Percentiles rank a stretch among this genome's conserved stretches.
phyloP scores from a whole-genome alignment of 1,140 invertebrate species.

The Aphaenogaster rudis region DNA sequence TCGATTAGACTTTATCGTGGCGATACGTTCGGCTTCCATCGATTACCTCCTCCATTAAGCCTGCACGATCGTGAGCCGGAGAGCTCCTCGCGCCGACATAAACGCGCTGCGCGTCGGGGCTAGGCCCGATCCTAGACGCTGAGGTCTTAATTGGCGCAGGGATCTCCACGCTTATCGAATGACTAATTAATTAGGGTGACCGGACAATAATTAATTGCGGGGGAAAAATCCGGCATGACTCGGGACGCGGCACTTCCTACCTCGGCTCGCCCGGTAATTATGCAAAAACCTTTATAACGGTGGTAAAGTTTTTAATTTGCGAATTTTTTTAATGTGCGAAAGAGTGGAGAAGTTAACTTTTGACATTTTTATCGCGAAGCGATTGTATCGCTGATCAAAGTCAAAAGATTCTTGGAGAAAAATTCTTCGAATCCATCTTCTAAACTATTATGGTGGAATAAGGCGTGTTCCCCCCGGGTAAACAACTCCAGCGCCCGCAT shows the following conservation, averaged over 20 bases:
- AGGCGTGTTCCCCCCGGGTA: slow-evolving; percentile 1
- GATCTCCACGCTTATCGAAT: slow-evolving; percentile 80
- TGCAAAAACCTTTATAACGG: background rate
- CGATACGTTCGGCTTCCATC: slow-evolving; percentile 40
- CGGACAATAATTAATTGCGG: slow-evolving; percentile 82
- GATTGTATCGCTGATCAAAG: background rate
- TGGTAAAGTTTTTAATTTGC: background rate
- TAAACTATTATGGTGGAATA: background rate
- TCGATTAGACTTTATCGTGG: slow-evolving; percentile 51
- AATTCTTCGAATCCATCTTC: background rate
- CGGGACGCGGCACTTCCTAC: slow-evolving; percentile 9
- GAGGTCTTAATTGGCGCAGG: slow-evolving; percentile 84
- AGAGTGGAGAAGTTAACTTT: background rate
- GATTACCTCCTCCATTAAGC: slow-evolving; percentile 44
- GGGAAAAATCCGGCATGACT: slow-evolving; percentile 67
- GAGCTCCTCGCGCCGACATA: slow-evolving; percentile 57
- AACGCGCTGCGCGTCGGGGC: slow-evolving; percentile 75
- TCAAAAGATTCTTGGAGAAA: background rate
- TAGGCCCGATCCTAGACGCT: slow-evolving; percentile 62
- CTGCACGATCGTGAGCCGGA: slow-evolving; percentile 44
- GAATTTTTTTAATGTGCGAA: background rate
- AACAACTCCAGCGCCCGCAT: slow-evolving; percentile 20
- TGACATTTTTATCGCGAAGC: background rate
- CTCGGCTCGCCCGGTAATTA: background rate
- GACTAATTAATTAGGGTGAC: slow-evolving; percentile 85